phyloP scores from a whole-genome alignment of 2,888 invertebrate species.

The Drosophila koepferae region DNA sequence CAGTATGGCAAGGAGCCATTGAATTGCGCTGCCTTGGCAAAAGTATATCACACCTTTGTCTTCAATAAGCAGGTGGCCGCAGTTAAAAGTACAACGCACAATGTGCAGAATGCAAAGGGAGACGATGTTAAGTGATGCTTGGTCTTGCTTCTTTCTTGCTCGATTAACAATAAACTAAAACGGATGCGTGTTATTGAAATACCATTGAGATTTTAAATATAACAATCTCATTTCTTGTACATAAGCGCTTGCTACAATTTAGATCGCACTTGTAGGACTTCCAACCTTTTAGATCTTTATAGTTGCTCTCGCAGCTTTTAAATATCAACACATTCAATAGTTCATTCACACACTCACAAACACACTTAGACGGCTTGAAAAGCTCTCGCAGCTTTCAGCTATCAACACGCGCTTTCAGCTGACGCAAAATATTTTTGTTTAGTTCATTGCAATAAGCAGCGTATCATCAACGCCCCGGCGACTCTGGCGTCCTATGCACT shows the following conservation, averaged over 20 bases:
- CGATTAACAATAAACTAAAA: background rate
- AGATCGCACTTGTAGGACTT: background rate
- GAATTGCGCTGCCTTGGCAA: conserved; percentile 57
- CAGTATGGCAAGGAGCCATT: conserved; percentile 52
- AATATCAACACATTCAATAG: background rate
- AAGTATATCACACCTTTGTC: conserved; percentile 61
- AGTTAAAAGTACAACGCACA: conserved; percentile 18
- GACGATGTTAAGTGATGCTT: conserved; percentile 12
- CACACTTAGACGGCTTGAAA: background rate
- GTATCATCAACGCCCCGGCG: conserved; percentile 19
- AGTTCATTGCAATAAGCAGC: conserved; percentile 38
- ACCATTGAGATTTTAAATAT: conserved; percentile 22
- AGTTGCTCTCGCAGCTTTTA: background rate
- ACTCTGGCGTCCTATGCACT: conserved; percentile 31
- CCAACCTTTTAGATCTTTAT: background rate
- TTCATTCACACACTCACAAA: conserved; percentile 1
- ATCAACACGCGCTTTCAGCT: conserved; percentile 31
- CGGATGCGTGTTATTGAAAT: conserved; percentile 5
- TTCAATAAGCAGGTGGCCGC: conserved; percentile 54
- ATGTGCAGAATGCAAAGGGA: conserved; percentile 19
- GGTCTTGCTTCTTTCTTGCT: background rate
- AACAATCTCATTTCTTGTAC: conserved; percentile 14
- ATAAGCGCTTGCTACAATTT: background rate
- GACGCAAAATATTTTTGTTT: conserved; percentile 32
- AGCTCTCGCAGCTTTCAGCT: conserved; percentile 1